Evolutionary conservation across 1,140 invertebrate species (phyloP).

Genomic region (Ctenoplectra terminalis): DNA sequence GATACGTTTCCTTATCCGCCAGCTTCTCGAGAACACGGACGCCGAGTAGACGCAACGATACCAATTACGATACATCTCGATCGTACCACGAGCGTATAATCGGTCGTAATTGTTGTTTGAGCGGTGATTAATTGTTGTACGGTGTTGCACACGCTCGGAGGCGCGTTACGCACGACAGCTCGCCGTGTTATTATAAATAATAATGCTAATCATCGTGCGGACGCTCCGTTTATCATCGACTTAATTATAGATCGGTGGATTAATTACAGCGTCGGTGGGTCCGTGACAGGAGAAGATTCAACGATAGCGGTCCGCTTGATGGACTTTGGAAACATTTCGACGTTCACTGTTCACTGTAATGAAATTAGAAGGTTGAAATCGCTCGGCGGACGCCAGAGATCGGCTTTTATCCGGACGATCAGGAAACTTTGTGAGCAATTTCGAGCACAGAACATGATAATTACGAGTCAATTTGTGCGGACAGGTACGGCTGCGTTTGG

Average conservation of each 20-base stretch:
- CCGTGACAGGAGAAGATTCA: constrained; percentile 47
- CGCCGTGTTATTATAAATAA: constrained; percentile 70
- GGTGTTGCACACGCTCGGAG: constrained; percentile 31
- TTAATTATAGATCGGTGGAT: constrained; percentile 67
- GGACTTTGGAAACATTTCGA: constrained; percentile 18
- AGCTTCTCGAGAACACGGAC: too few relatives aligned
- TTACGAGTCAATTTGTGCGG: constrained; percentile 4
- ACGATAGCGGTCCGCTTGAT: background rate
- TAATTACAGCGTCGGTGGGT: constrained; percentile 57
- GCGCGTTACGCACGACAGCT: constrained; percentile 63
- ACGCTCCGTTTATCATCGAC: constrained; percentile 66
- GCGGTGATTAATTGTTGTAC: constrained; percentile 63
- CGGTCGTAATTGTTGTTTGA: constrained; percentile 68
- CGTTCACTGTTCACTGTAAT: too few relatives aligned
- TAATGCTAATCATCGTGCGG: constrained; percentile 63
- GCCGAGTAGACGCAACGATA: too few relatives aligned
- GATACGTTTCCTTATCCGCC: too few relatives aligned
- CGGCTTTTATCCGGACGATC: constrained; percentile 1
- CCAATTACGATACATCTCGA: constrained; percentile 68
- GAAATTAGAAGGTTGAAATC: background rate
- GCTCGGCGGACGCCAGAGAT: background rate
- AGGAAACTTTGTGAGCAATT: background rate
- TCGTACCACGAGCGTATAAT: constrained; percentile 55
- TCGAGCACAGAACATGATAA: background rate
- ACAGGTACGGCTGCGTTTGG: background rate